Conservation (phyloP, 1,140 invertebrate species). For the Phymorhynchus buccinoides region DNA sequence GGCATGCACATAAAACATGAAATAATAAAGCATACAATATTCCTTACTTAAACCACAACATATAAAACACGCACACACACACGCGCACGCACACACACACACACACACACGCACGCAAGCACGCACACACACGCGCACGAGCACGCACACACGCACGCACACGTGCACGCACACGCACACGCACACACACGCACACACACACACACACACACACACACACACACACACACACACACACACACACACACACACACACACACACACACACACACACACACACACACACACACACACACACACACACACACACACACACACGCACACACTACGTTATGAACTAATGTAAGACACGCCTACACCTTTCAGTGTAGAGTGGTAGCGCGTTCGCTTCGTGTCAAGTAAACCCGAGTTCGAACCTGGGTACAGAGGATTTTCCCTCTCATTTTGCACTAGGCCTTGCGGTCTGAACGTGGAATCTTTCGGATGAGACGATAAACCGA, state of each 20-base stretch:
- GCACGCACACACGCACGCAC: neutral
- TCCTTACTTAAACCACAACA: too few species aligned
- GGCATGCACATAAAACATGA: too few species aligned
- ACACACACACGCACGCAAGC: slow-evolving; percentile 20
- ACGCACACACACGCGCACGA: slow-evolving; percentile 6
- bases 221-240: neutral
- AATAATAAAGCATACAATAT: too few species aligned
- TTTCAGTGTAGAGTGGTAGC: too few species aligned
- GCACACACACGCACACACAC: slow-evolving; percentile 18
- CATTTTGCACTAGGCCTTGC: too few species aligned
- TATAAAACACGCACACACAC: neutral
- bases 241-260: neutral
- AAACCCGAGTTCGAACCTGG: too few species aligned
- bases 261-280: neutral
- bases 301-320: neutral
- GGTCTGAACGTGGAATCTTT: too few species aligned
- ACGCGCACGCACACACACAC: slow-evolving; percentile 15
- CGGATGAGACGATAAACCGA: too few species aligned
- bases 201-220: slow-evolving; percentile 17
- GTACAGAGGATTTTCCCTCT: too few species aligned
- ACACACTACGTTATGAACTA: too few species aligned
- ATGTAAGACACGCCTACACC: too few species aligned
- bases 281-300: neutral
- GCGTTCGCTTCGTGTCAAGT: too few species aligned
- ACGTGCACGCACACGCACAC: slow-evolving; percentile 11